phyloP scores from a whole-genome alignment of 2,113 vertebrate genomes.

The Phodopus roborovskii region DNA sequence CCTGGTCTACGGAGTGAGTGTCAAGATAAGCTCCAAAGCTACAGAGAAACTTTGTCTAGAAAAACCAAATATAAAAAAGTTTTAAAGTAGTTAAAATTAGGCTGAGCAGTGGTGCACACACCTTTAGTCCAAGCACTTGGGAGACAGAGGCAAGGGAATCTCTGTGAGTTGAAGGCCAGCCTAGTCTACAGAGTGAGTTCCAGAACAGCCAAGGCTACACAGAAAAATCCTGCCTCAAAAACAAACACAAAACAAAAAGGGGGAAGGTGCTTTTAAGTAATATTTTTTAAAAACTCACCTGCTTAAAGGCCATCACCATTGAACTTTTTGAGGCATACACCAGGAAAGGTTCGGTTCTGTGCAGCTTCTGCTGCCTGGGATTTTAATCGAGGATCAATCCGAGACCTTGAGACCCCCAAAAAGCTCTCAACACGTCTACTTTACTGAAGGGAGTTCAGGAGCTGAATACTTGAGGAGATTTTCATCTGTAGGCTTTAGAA shows the following conservation, averaged over 20 bases:
- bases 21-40: too few species aligned
- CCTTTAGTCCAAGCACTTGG: background rate
- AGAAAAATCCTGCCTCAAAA: background rate
- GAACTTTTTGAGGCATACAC: background rate
- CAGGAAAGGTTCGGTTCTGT: background rate
- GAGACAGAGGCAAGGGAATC: background rate
- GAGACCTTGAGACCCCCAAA: background rate
- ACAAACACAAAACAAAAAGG: background rate
- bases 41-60: too few species aligned
- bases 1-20: background rate
- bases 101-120: background rate
- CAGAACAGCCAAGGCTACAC: too few species aligned
- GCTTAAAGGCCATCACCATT: background rate
- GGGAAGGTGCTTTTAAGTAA: background rate
- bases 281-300: background rate
- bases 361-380: background rate
- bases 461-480: slow-evolving; percentile 91
- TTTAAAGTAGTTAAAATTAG: too few species aligned
- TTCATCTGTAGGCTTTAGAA: slow-evolving; percentile 95
- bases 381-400: slow-evolving; percentile 23
- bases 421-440: background rate
- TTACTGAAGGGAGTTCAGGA: slow-evolving; percentile 83
- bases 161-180: background rate
- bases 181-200: background rate
- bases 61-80: too few species aligned